Evolutionary conservation across 1,140 invertebrate species (phyloP).

Genomic region (Solenopsis fugax): DNA sequence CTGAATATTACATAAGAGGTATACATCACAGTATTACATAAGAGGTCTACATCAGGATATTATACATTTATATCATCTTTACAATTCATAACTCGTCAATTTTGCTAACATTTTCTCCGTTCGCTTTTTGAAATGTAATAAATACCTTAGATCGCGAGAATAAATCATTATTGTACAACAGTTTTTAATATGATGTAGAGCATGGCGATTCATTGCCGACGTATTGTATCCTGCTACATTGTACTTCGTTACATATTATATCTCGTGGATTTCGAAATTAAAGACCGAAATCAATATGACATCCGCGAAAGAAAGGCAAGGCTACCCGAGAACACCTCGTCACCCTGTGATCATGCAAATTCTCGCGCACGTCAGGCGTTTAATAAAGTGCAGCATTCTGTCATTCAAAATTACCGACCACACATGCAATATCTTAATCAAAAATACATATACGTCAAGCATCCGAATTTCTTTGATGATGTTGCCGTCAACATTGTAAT

Average conservation of each 20-base stretch:
- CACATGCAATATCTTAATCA: slow-evolving; percentile 3
- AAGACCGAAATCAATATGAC: slow-evolving; percentile 6
- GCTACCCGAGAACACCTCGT: slow-evolving; percentile 14
- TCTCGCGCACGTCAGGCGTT: background rate
- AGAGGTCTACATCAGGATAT: background rate
- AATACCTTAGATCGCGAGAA: background rate
- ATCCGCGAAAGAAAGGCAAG: background rate
- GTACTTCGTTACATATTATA: background rate
- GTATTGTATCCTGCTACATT: background rate
- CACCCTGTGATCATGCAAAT: slow-evolving; percentile 51
- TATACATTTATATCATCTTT: background rate
- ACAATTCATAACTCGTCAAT: background rate
- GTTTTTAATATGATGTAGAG: background rate
- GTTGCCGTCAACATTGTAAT: background rate
- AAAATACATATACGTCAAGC: background rate
- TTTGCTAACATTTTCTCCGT: background rate
- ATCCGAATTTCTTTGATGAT: background rate
- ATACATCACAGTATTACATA: background rate
- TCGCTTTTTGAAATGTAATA: background rate
- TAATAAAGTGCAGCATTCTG: slow-evolving; percentile 40
- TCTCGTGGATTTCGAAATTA: background rate
- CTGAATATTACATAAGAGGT: slow-evolving; percentile 2
- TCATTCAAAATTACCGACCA: slow-evolving; percentile 44
- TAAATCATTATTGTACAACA: background rate
- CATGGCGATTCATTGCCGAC: background rate